Base-by-base conservation (phyloP, 2,888 invertebrate genomes). In the Exocentrus adspersus region DNA sequence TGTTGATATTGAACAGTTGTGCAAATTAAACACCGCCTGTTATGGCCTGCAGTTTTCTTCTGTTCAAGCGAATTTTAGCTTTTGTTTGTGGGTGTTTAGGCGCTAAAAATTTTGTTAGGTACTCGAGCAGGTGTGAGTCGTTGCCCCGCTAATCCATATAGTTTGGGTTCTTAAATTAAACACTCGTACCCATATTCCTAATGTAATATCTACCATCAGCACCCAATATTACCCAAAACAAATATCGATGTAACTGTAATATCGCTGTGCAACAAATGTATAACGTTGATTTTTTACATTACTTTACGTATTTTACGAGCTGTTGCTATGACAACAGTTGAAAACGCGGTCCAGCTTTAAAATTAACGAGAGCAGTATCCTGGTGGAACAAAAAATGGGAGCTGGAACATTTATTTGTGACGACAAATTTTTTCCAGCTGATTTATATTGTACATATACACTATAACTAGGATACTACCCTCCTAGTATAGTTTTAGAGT, bases 331-430 rank as follows among this genome's bases (percentile, higher is more conserved):
- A 24, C 59, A 62, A 67, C 67, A 67, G 67, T 60, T 46, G 46
- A 51, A 67, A 60, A 62, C 64, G 67, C 64, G 67, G 67, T 67
- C 64, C 67, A 67, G 67, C 67, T 67, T 67, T 67, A 67, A 24
- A 60, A 53, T 51, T 46, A 58, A 21, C 48, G 41, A 14, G 52
- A 53, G 50, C 43, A 17, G 21, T 58, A 59, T 61, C 41, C 42
- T 24, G 43, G 48, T 48, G 14, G 16, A 48, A 28, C 14, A 48
- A 10, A 48, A 9, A 10, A 3, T 28, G n/a, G 4, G 24, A 10
- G 48, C 7, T 2, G n/a, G n/a, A 16, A 12, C 16, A 48, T 14
- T 46, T 2, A 14, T 21, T 24, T n/a, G n/a, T n/a, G n/a, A n/a
- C n/a, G n/a, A n/a, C n/a, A n/a, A n/a, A n/a, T n/a, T n/a, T n/a